These are phyloP conservation scores for Vireo altiloquus DNA, from an alignment of 2,113 vertebrate genomes.

Conservation along the genomic window DNA sequence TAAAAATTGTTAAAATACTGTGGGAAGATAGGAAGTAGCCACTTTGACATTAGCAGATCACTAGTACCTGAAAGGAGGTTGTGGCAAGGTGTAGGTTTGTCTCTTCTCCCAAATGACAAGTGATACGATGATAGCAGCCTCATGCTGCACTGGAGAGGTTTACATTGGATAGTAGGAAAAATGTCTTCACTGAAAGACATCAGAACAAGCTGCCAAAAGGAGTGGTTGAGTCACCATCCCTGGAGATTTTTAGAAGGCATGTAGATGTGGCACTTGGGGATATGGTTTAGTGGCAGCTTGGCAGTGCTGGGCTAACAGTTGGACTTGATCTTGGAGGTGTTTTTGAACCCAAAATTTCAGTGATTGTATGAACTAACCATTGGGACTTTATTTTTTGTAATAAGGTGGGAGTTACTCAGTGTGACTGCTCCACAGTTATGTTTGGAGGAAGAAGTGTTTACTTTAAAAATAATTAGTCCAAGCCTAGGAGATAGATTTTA, in stretches of 20 bases:
- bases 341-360: neutral
- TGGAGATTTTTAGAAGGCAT: neutral
- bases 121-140: rapidly evolving
- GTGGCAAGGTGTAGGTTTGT: rapidly evolving
- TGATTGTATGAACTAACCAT: neutral
- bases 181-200: neutral
- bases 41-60: neutral
- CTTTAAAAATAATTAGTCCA: neutral
- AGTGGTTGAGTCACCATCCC: neutral
- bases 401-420: neutral
- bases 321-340: neutral
- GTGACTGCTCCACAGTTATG: neutral
- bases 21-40: neutral
- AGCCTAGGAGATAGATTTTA: neutral
- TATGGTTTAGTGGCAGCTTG: neutral
- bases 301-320: neutral
- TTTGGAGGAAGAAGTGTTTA: neutral
- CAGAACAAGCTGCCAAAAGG: neutral
- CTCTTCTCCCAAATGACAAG: neutral
- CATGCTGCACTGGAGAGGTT: neutral
- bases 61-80: neutral
- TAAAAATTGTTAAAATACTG: neutral
- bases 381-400: neutral
- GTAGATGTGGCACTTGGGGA: neutral
- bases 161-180: neutral